These are phyloP conservation scores for Diachasma alloeum DNA, from an alignment of 1,140 invertebrate genomes.

Conservation along the genomic window DNA sequence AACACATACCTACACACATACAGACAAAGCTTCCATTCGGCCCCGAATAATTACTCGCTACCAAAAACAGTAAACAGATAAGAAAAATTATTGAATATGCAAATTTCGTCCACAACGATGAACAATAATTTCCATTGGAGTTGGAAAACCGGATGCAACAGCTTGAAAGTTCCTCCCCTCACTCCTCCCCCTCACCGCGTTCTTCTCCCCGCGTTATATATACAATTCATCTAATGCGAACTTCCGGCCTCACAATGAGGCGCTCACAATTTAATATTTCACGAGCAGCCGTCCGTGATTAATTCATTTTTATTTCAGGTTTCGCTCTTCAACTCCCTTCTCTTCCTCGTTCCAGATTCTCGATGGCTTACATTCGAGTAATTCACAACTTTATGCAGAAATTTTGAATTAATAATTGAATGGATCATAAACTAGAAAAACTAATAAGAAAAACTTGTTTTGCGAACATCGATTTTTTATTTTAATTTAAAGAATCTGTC, in stretches of 20 bases:
- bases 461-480: too few relatives aligned
- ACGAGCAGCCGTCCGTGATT: constrained; percentile 16
- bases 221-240: constrained; percentile 34
- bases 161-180: constrained; percentile 45
- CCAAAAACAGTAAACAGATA: not conserved
- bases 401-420: too few relatives aligned
- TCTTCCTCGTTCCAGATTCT: constrained; percentile 11
- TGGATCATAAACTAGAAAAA: too few relatives aligned
- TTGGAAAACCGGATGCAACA: constrained; percentile 57
- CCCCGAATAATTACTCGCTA: too few relatives aligned
- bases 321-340: constrained; percentile 35
- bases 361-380: too few relatives aligned
- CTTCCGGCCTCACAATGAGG: constrained; percentile 43
- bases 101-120: not conserved
- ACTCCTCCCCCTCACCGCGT: constrained; percentile 20
- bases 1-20: too few relatives aligned
- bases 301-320: constrained; percentile 21
- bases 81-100: not conserved
- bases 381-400: too few relatives aligned
- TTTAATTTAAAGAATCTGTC: too few relatives aligned
- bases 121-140: constrained; percentile 13
- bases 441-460: too few relatives aligned
- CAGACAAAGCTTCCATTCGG: too few relatives aligned
- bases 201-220: constrained; percentile 16
- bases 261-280: constrained; percentile 56